Percentiles rank a stretch among this genome's conserved stretches.
Conservation (phyloP, 2,797 vertebrate genomes). For the Pyrrhura leucotis region DNA sequence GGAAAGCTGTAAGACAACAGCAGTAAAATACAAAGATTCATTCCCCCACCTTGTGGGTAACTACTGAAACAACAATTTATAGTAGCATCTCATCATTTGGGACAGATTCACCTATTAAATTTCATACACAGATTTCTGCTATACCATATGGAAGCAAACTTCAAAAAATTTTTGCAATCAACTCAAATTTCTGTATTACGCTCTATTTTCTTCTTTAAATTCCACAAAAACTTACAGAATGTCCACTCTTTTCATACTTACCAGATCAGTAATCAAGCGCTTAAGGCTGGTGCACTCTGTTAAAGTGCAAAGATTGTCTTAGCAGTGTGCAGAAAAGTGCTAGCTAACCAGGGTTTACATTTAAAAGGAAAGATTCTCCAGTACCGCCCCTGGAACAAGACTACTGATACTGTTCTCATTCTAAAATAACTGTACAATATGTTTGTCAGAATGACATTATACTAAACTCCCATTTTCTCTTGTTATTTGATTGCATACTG, state of each 20-base stretch:
- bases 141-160: not conserved
- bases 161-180: not conserved
- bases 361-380: not conserved
- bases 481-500: not conserved
- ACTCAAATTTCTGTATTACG: not conserved
- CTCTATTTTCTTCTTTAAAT: not conserved
- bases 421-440: not conserved
- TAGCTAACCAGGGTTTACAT: not conserved
- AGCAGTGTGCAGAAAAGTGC: not conserved
- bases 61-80: constrained; percentile 22
- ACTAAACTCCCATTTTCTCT: not conserved
- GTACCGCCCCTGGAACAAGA: not conserved
- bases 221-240: not conserved
- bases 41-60: constrained; percentile 67
- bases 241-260: not conserved
- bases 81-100: not conserved
- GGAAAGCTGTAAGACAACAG: not conserved
- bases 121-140: not conserved
- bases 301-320: not conserved
- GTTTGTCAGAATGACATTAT: not conserved
- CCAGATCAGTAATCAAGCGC: not conserved
- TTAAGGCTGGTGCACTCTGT: not conserved
- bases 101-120: not conserved
- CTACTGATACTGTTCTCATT: not conserved
- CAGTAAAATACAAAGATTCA: constrained; percentile 18